Evolutionary conservation across 1,140 invertebrate species (phyloP).

Genomic region (Pogonomyrmex californicus): DNA sequence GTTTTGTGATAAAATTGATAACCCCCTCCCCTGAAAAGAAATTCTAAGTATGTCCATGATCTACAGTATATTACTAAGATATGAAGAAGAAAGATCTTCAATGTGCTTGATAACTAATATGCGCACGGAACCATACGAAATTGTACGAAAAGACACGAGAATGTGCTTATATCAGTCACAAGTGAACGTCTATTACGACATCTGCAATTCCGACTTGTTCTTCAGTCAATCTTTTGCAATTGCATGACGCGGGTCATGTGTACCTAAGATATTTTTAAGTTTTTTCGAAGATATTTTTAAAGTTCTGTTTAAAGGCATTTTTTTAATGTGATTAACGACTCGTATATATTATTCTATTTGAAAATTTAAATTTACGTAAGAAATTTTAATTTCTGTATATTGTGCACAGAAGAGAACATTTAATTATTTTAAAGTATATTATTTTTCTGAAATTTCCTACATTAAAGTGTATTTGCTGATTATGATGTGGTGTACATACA

Average conservation of each 20-base stretch:
- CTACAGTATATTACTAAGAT: neutral
- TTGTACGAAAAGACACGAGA: neutral
- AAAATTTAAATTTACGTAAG: constrained; percentile 7
- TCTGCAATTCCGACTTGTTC: neutral
- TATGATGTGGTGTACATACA: neutral
- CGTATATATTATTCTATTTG: neutral
- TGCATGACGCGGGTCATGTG: neutral
- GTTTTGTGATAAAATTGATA: no score
- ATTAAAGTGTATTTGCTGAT: neutral
- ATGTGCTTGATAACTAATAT: neutral
- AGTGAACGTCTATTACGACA: neutral
- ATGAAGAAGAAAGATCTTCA: neutral
- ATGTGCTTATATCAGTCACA: neutral
- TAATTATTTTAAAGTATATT: neutral
- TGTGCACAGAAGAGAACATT: neutral
- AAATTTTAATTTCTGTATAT: neutral
- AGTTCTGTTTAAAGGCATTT: neutral
- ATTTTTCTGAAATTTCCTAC: neutral
- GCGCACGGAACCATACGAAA: neutral
- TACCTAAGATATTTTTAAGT: constrained; percentile 3
- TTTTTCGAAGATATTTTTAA: neutral
- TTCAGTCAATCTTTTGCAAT: constrained; percentile 1
- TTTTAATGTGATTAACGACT: neutral
- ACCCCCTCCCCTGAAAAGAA: no score
- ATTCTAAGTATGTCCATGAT: neutral